A percentile compares a stretch with the other conserved stretches of the same genome.
Evolutionary conservation across 2,888 invertebrate species (phyloP).

Genomic region (Drosophila hawaiiensis): DNA sequence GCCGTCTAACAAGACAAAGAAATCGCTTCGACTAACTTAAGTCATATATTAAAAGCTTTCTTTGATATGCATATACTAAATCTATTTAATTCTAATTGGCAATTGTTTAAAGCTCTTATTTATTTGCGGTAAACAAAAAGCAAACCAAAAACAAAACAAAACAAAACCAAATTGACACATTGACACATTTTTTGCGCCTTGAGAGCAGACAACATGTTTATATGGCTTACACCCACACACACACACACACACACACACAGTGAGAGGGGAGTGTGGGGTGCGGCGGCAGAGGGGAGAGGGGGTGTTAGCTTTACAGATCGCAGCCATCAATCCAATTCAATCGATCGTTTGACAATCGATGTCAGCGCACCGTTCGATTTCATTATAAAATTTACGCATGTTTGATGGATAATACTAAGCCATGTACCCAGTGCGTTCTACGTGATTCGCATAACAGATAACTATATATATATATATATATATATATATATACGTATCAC

Average conservation of each 20-base stretch:
- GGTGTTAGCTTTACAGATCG: conserved; percentile 43
- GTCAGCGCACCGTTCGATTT: conserved; percentile 64
- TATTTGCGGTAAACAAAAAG: conserved; percentile 49
- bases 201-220: conserved; percentile 23
- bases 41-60: background rate
- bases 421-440: conserved; percentile 37
- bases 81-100: conserved; percentile 55
- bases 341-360: conserved; percentile 51
- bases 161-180: conserved; percentile 72
- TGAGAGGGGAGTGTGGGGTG: background rate
- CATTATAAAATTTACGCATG: conserved; percentile 79
- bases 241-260: background rate
- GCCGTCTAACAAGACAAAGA: background rate
- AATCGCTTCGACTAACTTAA: background rate
- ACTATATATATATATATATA: background rate
- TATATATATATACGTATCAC: conserved; percentile 3
- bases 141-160: conserved; percentile 21
- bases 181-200: conserved; percentile 75
- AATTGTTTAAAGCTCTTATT: conserved; percentile 54
- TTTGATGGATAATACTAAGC: conserved; percentile 61
- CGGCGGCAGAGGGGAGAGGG: background rate
- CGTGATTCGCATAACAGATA: conserved; percentile 52
- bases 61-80: background rate
- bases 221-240: conserved; percentile 7
- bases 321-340: conserved; percentile 35